Conservation (phyloP, 2,888 invertebrate genomes). For the Acleris laterana region DNA sequence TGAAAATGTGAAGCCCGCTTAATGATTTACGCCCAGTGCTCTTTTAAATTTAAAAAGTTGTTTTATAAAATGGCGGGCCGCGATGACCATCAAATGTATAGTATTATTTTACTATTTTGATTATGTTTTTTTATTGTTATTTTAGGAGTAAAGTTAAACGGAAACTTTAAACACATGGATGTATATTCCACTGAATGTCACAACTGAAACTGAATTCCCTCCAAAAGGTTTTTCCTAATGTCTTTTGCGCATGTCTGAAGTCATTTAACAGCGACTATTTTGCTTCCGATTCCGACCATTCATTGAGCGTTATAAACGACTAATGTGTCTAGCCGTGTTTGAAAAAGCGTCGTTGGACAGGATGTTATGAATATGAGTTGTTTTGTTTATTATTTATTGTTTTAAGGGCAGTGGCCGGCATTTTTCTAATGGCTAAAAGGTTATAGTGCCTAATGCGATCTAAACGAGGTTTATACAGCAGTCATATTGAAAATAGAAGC, state of each 20-base stretch:
- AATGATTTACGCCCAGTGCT: conserved; percentile 2
- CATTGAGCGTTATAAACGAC: conserved; percentile 19
- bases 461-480: conserved; percentile 29
- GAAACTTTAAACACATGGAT: conserved; percentile 21
- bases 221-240: conserved; percentile 44
- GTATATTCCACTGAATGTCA: conserved; percentile 40
- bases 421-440: conserved; percentile 28
- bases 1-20: conserved; percentile 28
- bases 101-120: neutral
- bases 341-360: conserved; percentile 9
- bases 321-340: neutral
- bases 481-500: conserved; percentile 13
- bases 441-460: conserved; percentile 30
- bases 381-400: conserved; percentile 30
- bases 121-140: neutral
- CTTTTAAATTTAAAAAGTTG: neutral
- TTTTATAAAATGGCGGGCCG: neutral
- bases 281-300: neutral
- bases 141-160: neutral
- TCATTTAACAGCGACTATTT: conserved; percentile 15
- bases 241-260: conserved; percentile 41
- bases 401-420: conserved; percentile 34
- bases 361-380: neutral
- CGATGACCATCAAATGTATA: neutral
- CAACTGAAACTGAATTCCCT: conserved; percentile 58